Evolutionary conservation across 2,113 vertebrate genomes (phyloP), one percentile per base, ranked within the genome.

Genomic region (Candoia aspera): DNA sequence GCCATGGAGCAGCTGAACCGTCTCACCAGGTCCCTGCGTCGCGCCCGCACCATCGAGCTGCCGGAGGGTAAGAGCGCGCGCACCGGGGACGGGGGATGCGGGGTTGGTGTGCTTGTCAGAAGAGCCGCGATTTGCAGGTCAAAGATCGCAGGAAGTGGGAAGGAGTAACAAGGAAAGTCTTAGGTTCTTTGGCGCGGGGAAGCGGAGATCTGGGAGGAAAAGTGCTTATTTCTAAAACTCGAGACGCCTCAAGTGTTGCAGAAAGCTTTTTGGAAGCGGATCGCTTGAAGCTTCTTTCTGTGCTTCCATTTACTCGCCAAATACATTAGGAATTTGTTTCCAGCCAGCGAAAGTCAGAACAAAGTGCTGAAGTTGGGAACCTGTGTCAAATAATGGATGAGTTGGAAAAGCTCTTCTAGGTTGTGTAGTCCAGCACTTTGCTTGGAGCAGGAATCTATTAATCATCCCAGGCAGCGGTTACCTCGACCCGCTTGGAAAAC

Each of bases 1-100:
- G 99, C 99, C 96, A 99, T 99, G 99, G 99, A 99, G 97, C 99
- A 99, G 96, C 98, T 99, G 60, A 99, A 97, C 93, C 98, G 99
- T 54, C 97, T 99, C 94, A 99, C 98, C 89, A 98, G 99, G 85
- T 99, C 99, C 60, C 97, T 99, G 64, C 98, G 99, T 93, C 98
- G 99, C 91, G 99, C 99, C 68, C 98, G 99, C 96, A 99, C 99
- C 23, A 98, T 99, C 96, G 99, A 99, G 97, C 98, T 99, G 64
- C 99, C 99, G 0, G 99, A 99, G 93, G 99, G 99, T 99, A 95
- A 92, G 93, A 91, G 90, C 54, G 42, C 54, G 15, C 6, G 29
- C 8, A 4, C 21, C 37, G 89, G 53, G 49, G 15, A 17, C 10
- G 0, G n/a, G 2, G 42, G 12, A 42, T 79, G 26, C 3, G 15